phyloP scores from a whole-genome alignment of 2,888 invertebrate species.

The Julus scandinavius region DNA sequence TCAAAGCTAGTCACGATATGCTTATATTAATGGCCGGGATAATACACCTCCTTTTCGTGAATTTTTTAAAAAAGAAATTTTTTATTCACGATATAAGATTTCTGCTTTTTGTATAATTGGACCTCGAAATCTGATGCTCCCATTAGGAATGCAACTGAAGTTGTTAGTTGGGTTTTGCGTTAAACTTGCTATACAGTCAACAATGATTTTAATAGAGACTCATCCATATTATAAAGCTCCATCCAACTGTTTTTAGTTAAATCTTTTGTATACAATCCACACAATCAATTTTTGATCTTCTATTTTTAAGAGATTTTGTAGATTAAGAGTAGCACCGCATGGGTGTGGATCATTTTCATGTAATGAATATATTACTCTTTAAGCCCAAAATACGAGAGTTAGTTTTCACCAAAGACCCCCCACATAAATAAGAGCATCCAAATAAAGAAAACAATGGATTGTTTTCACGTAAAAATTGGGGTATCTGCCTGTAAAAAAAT shows the following conservation, averaged over 20 bases:
- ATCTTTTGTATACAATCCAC: neutral
- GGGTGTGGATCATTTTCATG: neutral
- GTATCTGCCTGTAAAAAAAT: too few relatives aligned
- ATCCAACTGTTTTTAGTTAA: neutral
- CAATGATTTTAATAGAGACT: neutral
- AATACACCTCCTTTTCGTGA: slow-evolving; percentile 35
- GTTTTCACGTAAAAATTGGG: too few relatives aligned
- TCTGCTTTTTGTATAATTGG: slow-evolving; percentile 1
- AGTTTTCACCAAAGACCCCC: neutral
- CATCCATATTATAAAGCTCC: neutral
- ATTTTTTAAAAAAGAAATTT: neutral
- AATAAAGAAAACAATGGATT: too few relatives aligned
- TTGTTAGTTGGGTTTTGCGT: neutral
- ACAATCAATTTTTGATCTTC: neutral
- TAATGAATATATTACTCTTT: neutral
- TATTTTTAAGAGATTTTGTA: neutral
- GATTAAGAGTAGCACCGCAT: neutral
- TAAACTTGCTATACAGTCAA: neutral
- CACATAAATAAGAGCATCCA: neutral
- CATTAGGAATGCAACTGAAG: neutral
- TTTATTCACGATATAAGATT: slow-evolving; percentile 2
- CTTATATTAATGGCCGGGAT: slow-evolving; percentile 40
- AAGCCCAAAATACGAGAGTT: neutral
- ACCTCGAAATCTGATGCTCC: slow-evolving; percentile 17
- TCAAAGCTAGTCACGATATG: slow-evolving; percentile 43